These are phyloP conservation scores for Mesitornis unicolor DNA, from an alignment of 2,113 vertebrate genomes.

Conservation along the genomic window DNA sequence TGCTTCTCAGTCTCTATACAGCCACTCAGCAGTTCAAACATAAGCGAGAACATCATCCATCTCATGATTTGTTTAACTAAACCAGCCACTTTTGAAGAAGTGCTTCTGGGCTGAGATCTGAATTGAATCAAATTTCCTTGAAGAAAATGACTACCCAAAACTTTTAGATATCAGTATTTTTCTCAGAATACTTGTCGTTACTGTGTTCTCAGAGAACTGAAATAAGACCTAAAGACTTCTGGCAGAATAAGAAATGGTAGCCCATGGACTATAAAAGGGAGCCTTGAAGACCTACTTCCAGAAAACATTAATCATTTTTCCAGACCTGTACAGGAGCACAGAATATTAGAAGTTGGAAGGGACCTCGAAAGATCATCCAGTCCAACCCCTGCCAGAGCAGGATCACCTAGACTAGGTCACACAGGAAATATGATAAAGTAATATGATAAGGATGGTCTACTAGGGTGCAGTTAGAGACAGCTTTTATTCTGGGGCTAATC, in stretches of 20 bases:
- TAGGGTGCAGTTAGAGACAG: neutral
- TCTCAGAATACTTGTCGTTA: neutral
- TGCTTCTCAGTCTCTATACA: neutral
- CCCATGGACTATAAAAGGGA: neutral
- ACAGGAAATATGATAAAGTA: too few relatives aligned
- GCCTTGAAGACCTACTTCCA: neutral
- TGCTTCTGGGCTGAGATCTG: neutral
- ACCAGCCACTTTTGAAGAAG: neutral
- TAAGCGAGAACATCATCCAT: neutral
- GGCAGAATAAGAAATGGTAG: neutral
- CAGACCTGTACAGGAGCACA: too few relatives aligned
- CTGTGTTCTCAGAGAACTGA: neutral
- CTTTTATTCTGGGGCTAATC: neutral
- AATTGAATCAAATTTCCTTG: neutral
- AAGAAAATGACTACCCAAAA: neutral
- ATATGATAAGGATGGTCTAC: neutral
- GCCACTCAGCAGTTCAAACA: neutral
- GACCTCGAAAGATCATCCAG: too few relatives aligned
- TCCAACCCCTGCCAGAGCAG: too few relatives aligned
- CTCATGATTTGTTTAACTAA: neutral
- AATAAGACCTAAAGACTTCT: neutral
- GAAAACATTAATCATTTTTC: neutral
- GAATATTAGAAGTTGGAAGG: too few relatives aligned
- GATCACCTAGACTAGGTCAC: too few relatives aligned
- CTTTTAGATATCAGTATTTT: neutral